Conservation (phyloP, 1,140 invertebrate genomes). For the Polypedilum pembai region DNA sequence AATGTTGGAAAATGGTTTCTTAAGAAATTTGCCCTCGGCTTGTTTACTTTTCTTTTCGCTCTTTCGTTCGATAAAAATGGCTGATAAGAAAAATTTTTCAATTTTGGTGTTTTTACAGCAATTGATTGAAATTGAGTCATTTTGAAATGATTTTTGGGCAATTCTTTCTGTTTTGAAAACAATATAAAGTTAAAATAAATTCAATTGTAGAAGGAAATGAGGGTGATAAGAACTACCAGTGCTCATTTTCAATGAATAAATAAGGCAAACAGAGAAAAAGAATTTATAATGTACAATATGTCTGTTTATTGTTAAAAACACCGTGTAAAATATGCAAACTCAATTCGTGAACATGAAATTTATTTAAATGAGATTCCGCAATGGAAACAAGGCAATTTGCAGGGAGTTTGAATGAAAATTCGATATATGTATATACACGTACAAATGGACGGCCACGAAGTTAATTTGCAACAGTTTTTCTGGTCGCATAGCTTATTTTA, state of each 20-base stretch:
- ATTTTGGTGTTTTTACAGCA: background rate
- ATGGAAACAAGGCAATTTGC: slow-evolving; percentile 5
- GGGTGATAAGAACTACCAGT: slow-evolving; percentile 9
- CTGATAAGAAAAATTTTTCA: background rate
- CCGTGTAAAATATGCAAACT: slow-evolving; percentile 25
- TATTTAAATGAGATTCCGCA: slow-evolving; percentile 27
- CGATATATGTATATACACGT: background rate
- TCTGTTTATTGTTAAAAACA: slow-evolving; percentile 26
- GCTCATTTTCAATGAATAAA: slow-evolving; percentile 7
- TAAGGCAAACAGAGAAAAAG: background rate
- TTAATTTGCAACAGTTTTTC: slow-evolving; percentile 18
- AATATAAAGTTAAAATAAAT: background rate
- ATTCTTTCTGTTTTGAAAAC: background rate
- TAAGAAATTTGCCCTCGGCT: background rate
- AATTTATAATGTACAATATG: slow-evolving; percentile 19
- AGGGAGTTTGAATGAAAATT: background rate
- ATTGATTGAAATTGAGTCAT: background rate
- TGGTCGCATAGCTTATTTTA: background rate
- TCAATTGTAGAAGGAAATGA: background rate
- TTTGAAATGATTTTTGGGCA: background rate
- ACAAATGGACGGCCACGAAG: background rate
- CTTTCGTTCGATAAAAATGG: background rate
- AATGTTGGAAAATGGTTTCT: background rate
- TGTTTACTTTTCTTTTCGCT: background rate
- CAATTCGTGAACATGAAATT: background rate